phyloP scores from a whole-genome alignment of 2,797 vertebrate genomes.

The Cyprinella venusta region DNA sequence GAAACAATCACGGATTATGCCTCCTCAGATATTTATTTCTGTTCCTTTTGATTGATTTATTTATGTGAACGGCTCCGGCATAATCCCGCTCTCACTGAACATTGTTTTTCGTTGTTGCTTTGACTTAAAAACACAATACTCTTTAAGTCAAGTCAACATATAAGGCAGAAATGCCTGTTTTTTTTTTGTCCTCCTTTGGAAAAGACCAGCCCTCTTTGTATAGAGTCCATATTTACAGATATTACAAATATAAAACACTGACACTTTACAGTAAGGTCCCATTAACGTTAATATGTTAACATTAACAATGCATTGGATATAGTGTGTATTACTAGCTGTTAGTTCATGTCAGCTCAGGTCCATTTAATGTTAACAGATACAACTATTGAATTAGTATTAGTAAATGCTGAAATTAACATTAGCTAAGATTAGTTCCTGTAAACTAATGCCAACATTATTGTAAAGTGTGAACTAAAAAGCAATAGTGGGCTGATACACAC shows the following conservation, averaged over 20 bases:
- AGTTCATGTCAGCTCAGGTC: background rate
- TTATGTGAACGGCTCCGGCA: slow-evolving; percentile 60
- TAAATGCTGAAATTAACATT: background rate
- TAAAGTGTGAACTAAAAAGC: background rate
- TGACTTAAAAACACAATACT: slow-evolving; percentile 14
- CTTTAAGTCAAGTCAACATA: background rate
- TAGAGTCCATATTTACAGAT: background rate
- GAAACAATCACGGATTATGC: slow-evolving; percentile 85
- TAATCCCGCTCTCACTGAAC: slow-evolving; percentile 75
- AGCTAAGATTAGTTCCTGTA: background rate
- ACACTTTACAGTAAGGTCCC: background rate
- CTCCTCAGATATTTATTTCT: slow-evolving; percentile 63
- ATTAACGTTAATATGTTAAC: background rate
- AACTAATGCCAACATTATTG: too few relatives aligned
- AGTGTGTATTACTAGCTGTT: background rate
- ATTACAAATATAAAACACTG: background rate
- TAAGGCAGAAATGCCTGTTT: background rate
- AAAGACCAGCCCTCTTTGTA: background rate
- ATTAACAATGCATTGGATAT: too few relatives aligned
- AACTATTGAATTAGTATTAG: background rate
- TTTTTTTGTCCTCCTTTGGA: background rate
- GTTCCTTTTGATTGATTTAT: slow-evolving; percentile 59
- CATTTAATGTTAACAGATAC: background rate
- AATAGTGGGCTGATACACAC: too few relatives aligned
- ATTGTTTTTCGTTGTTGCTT: slow-evolving; percentile 33